Evolutionary conservation across 1,140 invertebrate genomes (phyloP).

Genomic region (Triops cancriformis): DNA sequence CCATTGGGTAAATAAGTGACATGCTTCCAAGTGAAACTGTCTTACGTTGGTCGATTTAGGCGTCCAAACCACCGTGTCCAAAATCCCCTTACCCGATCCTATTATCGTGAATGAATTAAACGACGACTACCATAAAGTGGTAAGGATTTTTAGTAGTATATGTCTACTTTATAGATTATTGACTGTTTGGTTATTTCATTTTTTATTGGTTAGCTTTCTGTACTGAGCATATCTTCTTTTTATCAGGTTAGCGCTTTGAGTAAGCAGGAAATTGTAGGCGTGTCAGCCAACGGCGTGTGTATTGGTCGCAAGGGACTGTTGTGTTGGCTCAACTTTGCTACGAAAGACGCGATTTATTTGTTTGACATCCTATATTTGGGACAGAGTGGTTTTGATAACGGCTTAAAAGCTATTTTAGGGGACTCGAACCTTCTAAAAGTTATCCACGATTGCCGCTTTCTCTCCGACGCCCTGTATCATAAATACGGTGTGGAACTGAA

Average conservation of each 20-base stretch:
- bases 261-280: constrained; percentile 14
- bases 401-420: constrained; percentile 18
- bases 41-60: not conserved
- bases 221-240: not conserved
- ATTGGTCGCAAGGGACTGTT: constrained; percentile 23
- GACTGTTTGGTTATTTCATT: not conserved
- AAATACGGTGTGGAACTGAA: constrained; percentile 22
- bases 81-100: not conserved
- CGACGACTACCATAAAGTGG: constrained; percentile 9
- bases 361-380: constrained; percentile 26
- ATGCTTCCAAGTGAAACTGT: not conserved
- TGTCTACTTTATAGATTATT: too few species aligned
- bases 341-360: constrained; percentile 12
- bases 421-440: constrained; percentile 25
- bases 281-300: constrained; percentile 22
- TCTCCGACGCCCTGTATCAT: constrained; percentile 23
- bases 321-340: constrained; percentile 23
- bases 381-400: not conserved
- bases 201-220: not conserved
- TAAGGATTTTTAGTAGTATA: constrained; percentile 7
- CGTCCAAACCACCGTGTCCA: not conserved
- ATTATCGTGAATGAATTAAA: constrained; percentile 20
- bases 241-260: constrained; percentile 17
- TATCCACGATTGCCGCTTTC: constrained; percentile 26
- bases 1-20: not conserved